Evolutionary conservation across 2,797 vertebrate genomes (phyloP).

Genomic region (Sebastes diaconus): DNA sequence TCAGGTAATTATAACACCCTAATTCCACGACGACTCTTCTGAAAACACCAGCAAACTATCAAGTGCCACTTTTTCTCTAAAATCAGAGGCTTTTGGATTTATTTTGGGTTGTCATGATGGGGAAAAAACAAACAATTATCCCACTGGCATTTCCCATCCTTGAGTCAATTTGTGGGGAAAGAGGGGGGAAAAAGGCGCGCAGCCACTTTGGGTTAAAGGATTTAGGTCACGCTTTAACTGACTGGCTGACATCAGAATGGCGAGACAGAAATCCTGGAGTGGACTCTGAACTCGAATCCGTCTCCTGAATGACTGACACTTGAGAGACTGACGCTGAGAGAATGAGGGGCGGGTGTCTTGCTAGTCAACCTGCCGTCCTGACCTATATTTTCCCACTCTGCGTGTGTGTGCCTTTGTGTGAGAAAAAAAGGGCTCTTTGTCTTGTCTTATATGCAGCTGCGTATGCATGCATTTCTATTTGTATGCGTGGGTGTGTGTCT

Average conservation of each 20-base stretch:
- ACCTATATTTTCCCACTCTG: conserved; percentile 73
- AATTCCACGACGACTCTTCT: conserved; percentile 37
- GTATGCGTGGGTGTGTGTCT: conserved; percentile 7
- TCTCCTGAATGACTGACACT: conserved; percentile 54
- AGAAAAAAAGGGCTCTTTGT: conserved; percentile 14
- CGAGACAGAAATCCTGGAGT: conserved; percentile 79
- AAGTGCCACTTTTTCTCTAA: conserved; percentile 32
- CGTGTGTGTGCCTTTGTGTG: conserved; percentile 12
- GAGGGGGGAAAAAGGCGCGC: conserved; percentile 29
- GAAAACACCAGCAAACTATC: conserved; percentile 28
- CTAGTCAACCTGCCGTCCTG: conserved; percentile 70
- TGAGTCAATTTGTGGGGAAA: conserved; percentile 71
- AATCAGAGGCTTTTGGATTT: conserved; percentile 54
- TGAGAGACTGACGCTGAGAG: conserved; percentile 31
- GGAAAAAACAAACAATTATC: conserved; percentile 77
- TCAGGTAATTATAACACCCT: conserved; percentile 47
- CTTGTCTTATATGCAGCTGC: conserved; percentile 1
- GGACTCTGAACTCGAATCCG: conserved; percentile 57
- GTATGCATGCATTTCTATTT: conserved; percentile 15
- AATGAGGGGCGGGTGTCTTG: conserved; percentile 39
- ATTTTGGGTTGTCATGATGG: conserved; percentile 65
- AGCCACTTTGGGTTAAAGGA: conserved; percentile 87
- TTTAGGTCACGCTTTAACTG: conserved; percentile 86
- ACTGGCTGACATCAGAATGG: conserved; percentile 77
- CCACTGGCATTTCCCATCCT: conserved; percentile 72